A percentile compares a stretch with the other conserved stretches of the same genome.
phyloP scores from a whole-genome alignment of 1,140 invertebrate genomes.

The Pinna nobilis region DNA sequence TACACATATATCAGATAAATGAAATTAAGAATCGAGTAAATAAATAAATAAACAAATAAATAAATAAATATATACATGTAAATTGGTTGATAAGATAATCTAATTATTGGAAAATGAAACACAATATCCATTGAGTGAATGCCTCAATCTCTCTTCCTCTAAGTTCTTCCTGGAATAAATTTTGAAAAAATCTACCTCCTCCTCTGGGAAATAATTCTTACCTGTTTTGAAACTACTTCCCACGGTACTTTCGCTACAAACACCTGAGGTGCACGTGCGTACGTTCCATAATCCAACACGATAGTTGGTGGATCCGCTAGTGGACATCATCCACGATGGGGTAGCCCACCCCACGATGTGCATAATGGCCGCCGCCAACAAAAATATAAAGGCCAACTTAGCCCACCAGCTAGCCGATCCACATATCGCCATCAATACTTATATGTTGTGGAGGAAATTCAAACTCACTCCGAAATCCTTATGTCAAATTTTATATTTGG shows the following conservation, averaged over 20 bases:
- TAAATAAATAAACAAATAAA: too few species aligned
- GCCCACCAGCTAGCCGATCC: conserved; percentile 24
- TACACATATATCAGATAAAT: too few species aligned
- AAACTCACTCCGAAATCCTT: not conserved
- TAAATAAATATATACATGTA: too few species aligned
- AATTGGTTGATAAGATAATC: too few species aligned
- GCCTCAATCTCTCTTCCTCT: too few species aligned
- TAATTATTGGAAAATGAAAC: too few species aligned
- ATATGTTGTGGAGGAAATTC: not conserved
- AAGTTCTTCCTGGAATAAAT: too few species aligned
- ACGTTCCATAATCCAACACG: conserved; percentile 26
- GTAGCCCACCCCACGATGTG: conserved; percentile 28
- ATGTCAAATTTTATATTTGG: not conserved
- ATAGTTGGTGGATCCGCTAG: not conserved
- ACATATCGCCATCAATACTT: not conserved
- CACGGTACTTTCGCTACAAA: not conserved
- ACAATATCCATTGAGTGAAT: too few species aligned
- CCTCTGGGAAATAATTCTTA: too few species aligned
- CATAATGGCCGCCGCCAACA: conserved; percentile 9
- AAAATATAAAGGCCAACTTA: conserved; percentile 10
- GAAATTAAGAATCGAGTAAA: too few species aligned
- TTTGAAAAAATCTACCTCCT: too few species aligned
- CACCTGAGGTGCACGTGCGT: conserved; percentile 15
- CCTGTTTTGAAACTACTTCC: conserved; percentile 25
- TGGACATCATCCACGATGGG: conserved; percentile 19